Conservation (phyloP, 2,888 invertebrate species). For the Theretra japonica region DNA sequence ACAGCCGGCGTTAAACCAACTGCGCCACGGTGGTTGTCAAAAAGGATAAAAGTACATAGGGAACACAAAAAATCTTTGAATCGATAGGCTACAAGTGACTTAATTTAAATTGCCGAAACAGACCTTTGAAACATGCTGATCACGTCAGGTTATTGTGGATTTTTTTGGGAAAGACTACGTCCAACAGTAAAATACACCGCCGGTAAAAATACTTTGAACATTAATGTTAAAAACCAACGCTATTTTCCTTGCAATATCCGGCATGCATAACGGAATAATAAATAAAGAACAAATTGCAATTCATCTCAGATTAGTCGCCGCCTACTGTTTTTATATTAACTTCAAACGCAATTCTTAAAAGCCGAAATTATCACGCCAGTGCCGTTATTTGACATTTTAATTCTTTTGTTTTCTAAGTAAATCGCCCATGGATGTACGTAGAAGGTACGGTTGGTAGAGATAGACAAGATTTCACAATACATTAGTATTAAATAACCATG, state of each 20-base stretch:
- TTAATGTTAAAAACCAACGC: neutral
- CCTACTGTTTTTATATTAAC: conserved; percentile 24
- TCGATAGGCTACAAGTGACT: too few relatives aligned
- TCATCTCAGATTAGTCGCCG: conserved; percentile 8
- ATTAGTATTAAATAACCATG: neutral
- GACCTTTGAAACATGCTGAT: too few relatives aligned
- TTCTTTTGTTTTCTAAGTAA: conserved; percentile 7
- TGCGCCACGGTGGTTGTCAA: too few relatives aligned
- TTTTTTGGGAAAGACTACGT: neutral
- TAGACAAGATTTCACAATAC: neutral
- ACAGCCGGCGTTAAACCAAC: too few relatives aligned
- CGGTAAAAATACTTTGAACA: neutral
- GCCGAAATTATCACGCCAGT: conserved; percentile 14
- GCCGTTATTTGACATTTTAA: conserved; percentile 17
- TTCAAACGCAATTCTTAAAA: conserved; percentile 11
- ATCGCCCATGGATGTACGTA: neutral
- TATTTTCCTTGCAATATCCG: neutral
- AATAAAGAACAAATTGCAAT: conserved; percentile 21
- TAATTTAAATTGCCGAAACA: too few relatives aligned
- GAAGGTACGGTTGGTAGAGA: neutral
- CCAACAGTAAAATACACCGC: neutral
- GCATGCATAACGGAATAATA: conserved; percentile 9
- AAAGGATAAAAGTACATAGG: too few relatives aligned
- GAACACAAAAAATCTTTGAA: too few relatives aligned
- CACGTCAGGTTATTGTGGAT: too few relatives aligned